Evolutionary conservation across 2,888 invertebrate species (phyloP).

Genomic region (Nephrotoma appendiculata): DNA sequence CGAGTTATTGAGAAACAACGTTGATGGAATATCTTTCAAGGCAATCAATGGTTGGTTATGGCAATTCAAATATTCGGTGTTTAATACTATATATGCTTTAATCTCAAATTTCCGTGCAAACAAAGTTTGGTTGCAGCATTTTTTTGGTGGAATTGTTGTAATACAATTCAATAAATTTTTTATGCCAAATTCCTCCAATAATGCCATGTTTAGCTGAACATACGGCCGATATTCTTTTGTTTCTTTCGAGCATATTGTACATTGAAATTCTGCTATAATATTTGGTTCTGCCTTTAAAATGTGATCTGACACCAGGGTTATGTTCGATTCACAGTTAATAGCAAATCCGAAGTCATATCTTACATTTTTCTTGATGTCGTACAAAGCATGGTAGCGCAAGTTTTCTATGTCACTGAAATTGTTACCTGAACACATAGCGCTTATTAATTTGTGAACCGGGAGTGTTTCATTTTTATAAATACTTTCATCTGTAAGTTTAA

Average conservation of each 20-base stretch:
- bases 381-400: not conserved
- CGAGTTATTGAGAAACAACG: too few relatives aligned
- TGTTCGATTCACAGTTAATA: not conserved
- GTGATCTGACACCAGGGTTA: not conserved
- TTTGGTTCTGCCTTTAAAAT: not conserved
- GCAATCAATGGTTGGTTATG: too few relatives aligned
- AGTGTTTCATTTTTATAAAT: not conserved
- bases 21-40: too few relatives aligned
- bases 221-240: not conserved
- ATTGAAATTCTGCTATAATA: not conserved
- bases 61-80: too few relatives aligned
- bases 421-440: not conserved
- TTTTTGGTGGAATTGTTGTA: too few relatives aligned
- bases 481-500: not conserved
- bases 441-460: not conserved
- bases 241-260: not conserved
- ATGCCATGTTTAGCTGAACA: too few relatives aligned
- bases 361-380: not conserved
- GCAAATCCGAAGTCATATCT: not conserved
- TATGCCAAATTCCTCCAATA: too few relatives aligned
- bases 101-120: too few relatives aligned
- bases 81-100: too few relatives aligned
- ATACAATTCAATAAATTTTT: too few relatives aligned
- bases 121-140: too few relatives aligned
- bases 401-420: not conserved